Conservation (phyloP, 2,797 vertebrate genomes). For the Enteromius afrohamiltoni region DNA sequence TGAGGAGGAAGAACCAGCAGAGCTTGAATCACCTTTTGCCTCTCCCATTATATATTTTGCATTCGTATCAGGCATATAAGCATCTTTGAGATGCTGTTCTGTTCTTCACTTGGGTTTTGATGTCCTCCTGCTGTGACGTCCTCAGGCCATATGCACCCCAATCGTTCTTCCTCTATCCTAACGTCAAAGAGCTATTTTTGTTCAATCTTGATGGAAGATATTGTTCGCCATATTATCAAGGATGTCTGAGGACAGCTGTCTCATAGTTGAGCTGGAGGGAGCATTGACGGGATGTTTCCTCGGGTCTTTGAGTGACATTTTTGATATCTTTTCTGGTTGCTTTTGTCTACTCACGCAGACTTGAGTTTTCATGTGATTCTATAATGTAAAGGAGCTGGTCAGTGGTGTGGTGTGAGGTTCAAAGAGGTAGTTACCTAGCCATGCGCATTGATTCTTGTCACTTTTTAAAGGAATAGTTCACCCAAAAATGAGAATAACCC, state of each 20-base stretch:
- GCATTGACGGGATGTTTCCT: conserved; percentile 1
- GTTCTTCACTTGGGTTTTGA: conserved; percentile 4
- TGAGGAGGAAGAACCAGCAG: conserved; percentile 30
- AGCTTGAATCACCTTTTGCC: background rate
- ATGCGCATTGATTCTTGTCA: background rate
- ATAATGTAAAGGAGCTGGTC: conserved; percentile 2
- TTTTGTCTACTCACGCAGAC: background rate
- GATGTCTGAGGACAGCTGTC: background rate
- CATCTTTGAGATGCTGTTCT: background rate
- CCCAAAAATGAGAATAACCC: too few relatives aligned
- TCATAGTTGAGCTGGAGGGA: background rate
- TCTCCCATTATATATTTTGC: background rate
- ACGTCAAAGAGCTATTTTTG: background rate
- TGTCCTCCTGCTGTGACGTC: background rate
- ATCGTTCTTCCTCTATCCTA: conserved; percentile 14
- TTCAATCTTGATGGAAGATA: background rate
- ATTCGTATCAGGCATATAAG: background rate
- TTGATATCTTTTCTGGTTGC: background rate
- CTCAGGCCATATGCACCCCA: background rate
- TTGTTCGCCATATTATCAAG: background rate
- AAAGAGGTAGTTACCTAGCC: background rate
- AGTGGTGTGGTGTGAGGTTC: background rate
- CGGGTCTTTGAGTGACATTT: background rate
- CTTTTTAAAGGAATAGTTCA: too few relatives aligned
- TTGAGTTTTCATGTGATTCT: background rate